Evolutionary conservation across 1,140 invertebrate species (phyloP).

Genomic region (Triops cancriformis): DNA sequence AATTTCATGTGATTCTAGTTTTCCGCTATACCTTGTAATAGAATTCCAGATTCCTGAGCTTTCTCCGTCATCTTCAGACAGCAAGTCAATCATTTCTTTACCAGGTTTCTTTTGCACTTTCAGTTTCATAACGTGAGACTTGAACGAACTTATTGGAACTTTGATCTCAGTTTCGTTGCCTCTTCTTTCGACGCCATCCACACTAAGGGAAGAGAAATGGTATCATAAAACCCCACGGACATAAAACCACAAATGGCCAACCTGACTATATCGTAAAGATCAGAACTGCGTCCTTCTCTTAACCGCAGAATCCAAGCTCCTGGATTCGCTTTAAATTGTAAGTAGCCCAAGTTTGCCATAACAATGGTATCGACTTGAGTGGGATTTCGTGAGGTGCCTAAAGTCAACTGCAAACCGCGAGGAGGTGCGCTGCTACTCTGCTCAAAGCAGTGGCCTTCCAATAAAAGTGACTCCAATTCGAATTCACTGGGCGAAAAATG

Average conservation of each 20-base stretch:
- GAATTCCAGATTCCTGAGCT: slow-evolving; percentile 81
- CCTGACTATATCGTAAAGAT: slow-evolving; percentile 70
- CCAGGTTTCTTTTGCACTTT: slow-evolving; percentile 83
- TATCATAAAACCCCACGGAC: background rate
- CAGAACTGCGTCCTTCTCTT: slow-evolving; percentile 82
- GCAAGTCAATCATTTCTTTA: slow-evolving; percentile 71
- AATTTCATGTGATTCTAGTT: background rate
- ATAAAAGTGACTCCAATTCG: slow-evolving; percentile 79
- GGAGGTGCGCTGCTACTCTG: slow-evolving; percentile 82
- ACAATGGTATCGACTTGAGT: slow-evolving; percentile 93
- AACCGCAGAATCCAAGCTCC: slow-evolving; percentile 82
- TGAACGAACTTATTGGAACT: slow-evolving; percentile 77
- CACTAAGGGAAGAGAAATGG: slow-evolving; percentile 47
- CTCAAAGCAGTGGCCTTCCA: slow-evolving; percentile 97
- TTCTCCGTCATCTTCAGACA: slow-evolving; percentile 66
- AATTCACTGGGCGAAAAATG: slow-evolving; percentile 60
- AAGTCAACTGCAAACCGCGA: slow-evolving; percentile 86
- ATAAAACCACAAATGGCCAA: slow-evolving; percentile 30
- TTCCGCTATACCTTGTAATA: slow-evolving; percentile 64
- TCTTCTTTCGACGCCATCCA: slow-evolving; percentile 56
- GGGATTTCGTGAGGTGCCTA: slow-evolving; percentile 73
- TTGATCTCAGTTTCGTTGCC: slow-evolving; percentile 60
- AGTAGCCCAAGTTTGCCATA: slow-evolving; percentile 98
- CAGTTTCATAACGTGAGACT: slow-evolving; percentile 82
- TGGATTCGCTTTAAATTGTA: slow-evolving; percentile 95